Base-by-base conservation (phyloP, 2,113 vertebrate genomes). In the Charadrius vociferus region DNA sequence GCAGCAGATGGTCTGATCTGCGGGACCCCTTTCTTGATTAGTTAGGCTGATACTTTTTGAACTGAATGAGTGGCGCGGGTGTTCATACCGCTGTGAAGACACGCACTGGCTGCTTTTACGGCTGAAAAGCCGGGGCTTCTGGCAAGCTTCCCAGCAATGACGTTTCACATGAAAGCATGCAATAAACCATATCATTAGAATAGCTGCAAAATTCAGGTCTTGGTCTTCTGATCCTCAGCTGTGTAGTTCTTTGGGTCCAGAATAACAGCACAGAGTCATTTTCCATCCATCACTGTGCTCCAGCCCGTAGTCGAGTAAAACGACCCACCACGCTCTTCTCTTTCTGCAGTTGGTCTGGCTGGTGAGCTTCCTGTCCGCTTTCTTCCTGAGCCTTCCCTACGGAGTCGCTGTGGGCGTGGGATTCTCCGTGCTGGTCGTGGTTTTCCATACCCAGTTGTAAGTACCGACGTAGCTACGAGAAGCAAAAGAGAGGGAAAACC, bases 371-470 rank as follows among this genome's bases (percentile, higher is more conserved):
- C 93, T 99, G 65, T 98, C 99, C 6, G 98, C 99, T 1, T 99
- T 99, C 96, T 99, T 99, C 97, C 98, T 99, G 92, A 99, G 99
- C 86, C 97, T 99, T 79, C 99, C 99, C 3, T 99, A 99, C 3
- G 99, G 99, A 16, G 98, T 99, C 5, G 99, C 99, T 2, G 98
- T 99, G 39, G 99, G 99, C 10, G 99, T 99, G 47, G 97, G 98
- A 66, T 99, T 99, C 94, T 99, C 99, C 6, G 90, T 99, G 84
- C 98, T 99, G 81, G 99, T 99, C 0, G 99, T 99, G 82, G 98
- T 99, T 95, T 99, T 99, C 98, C 99, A 99, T 86, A 99, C 99
- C 49, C 99, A 99, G 74, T 99, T 99, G 99, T 99, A 97, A 99
- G 99, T 99, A 95, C 56, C 53, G 1, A 14, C 0, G 1, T 0